Evolutionary conservation across 2,888 invertebrate genomes (phyloP).

Genomic region (Antheraea yamamai): DNA sequence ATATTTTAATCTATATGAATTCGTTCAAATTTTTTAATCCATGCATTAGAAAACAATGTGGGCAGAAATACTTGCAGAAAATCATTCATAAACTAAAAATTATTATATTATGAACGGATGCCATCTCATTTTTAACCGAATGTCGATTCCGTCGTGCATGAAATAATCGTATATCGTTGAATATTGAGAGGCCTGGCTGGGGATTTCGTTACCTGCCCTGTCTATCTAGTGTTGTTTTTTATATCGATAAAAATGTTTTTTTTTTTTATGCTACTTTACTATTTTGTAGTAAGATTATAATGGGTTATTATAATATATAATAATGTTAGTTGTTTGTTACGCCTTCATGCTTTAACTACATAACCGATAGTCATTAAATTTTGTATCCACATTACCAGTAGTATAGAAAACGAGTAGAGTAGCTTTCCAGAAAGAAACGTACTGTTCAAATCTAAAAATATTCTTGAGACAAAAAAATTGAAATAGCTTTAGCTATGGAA

Average conservation of each 20-base stretch:
- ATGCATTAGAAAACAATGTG: not conserved
- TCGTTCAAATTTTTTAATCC: not conserved
- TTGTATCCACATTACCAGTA: too few relatives aligned
- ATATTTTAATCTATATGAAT: too few relatives aligned
- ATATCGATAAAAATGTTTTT: slow-evolving; percentile 10
- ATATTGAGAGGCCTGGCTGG: slow-evolving; percentile 34
- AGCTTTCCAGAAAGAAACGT: too few relatives aligned
- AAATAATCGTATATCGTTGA: slow-evolving; percentile 39
- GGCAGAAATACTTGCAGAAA: not conserved
- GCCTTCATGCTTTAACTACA: too few relatives aligned
- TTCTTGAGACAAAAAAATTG: too few relatives aligned
- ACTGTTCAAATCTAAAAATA: too few relatives aligned
- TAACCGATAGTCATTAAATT: too few relatives aligned
- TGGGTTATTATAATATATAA: not conserved
- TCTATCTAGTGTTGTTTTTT: slow-evolving; percentile 26
- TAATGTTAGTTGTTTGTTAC: not conserved
- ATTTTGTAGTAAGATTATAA: too few relatives aligned
- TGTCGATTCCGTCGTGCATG: slow-evolving; percentile 31
- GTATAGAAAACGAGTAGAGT: too few relatives aligned
- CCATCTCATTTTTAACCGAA: slow-evolving; percentile 32
- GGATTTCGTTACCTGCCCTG: slow-evolving; percentile 40
- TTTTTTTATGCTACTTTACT: not conserved
- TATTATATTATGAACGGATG: not conserved
- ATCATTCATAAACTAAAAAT: not conserved
- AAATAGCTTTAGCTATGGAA: too few relatives aligned